Percentiles rank a stretch among this genome's conserved stretches.
Conservation (phyloP, 1,140 invertebrate genomes). For the Penaeus japonicus region DNA sequence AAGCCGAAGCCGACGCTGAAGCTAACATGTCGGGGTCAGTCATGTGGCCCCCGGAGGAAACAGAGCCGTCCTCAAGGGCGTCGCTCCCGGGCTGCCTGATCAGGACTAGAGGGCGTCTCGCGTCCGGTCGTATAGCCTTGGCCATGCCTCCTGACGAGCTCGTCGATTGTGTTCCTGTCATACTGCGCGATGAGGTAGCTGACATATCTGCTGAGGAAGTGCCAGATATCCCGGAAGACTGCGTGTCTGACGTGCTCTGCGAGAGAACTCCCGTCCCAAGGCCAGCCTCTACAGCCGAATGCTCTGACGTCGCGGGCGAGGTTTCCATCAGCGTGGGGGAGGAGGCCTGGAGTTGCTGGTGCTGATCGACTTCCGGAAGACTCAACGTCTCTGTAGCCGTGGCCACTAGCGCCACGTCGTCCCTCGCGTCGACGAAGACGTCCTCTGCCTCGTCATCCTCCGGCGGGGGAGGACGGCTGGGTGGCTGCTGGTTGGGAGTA, state of each 20-base stretch:
- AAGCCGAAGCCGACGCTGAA: constrained; percentile 28
- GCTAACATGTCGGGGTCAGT: constrained; percentile 45
- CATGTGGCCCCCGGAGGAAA: constrained; percentile 29
- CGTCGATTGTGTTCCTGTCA: no score
- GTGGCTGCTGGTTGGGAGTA: not conserved
- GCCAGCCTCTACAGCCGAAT: no score
- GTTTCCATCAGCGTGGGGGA: no score
- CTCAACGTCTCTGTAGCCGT: not conserved
- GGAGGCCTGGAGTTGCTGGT: no score
- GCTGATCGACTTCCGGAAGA: not conserved
- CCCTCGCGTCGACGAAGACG: constrained; percentile 33
- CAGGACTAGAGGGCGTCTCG: not conserved
- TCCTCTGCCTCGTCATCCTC: constrained; percentile 38
- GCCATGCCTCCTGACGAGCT: no score
- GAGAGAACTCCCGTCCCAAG: no score
- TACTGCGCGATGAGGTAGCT: no score
- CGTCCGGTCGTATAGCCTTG: not conserved
- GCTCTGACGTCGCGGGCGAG: no score
- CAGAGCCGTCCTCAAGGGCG: constrained; percentile 27
- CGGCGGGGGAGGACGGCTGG: not conserved
- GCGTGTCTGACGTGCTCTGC: not conserved
- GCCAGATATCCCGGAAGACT: not conserved
- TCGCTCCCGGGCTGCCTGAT: not conserved
- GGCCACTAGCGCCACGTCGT: not conserved
- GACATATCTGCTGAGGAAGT: not conserved